Evolutionary conservation across 1,140 invertebrate genomes (phyloP).

Genomic region (Trissolcus basalis): DNA sequence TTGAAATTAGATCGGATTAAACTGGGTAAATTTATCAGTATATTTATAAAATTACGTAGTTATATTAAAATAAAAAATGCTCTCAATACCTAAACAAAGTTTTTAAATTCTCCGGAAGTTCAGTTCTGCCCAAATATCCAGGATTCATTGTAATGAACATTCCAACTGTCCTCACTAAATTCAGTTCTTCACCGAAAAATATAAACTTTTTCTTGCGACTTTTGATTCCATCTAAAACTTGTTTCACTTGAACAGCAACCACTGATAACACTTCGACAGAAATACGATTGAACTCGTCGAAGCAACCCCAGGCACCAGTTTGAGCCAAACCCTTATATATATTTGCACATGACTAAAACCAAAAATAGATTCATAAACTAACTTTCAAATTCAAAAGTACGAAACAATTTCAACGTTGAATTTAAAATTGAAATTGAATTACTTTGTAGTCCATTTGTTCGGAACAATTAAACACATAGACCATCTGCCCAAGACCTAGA

Average conservation of each 20-base stretch:
- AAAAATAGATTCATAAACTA: slow-evolving; percentile 3
- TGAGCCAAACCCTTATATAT: slow-evolving; percentile 94
- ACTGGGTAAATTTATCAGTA: too few species aligned
- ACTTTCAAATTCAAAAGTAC: neutral
- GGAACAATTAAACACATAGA: slow-evolving; percentile 97
- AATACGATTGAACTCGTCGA: slow-evolving; percentile 96
- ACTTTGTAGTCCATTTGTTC: slow-evolving; percentile 96
- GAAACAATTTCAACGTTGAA: too few species aligned
- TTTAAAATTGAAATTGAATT: slow-evolving; percentile 13
- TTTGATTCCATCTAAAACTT: slow-evolving; percentile 90
- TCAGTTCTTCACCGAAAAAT: slow-evolving; percentile 89
- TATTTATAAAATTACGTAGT: too few species aligned
- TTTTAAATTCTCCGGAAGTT: slow-evolving; percentile 90
- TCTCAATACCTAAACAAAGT: slow-evolving; percentile 78
- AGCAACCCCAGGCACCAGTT: slow-evolving; percentile 96
- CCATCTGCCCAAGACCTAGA: slow-evolving; percentile 84
- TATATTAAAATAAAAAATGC: neutral
- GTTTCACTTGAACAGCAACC: slow-evolving; percentile 90
- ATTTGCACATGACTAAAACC: slow-evolving; percentile 85
- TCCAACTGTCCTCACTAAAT: slow-evolving; percentile 86
- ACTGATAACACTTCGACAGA: slow-evolving; percentile 95
- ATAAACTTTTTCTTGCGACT: slow-evolving; percentile 86
- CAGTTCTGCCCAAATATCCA: slow-evolving; percentile 90
- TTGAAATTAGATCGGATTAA: too few species aligned
- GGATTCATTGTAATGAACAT: slow-evolving; percentile 98